Evolutionary conservation across 2,113 vertebrate genomes (phyloP).

Genomic region (Emydura subglobosa): DNA sequence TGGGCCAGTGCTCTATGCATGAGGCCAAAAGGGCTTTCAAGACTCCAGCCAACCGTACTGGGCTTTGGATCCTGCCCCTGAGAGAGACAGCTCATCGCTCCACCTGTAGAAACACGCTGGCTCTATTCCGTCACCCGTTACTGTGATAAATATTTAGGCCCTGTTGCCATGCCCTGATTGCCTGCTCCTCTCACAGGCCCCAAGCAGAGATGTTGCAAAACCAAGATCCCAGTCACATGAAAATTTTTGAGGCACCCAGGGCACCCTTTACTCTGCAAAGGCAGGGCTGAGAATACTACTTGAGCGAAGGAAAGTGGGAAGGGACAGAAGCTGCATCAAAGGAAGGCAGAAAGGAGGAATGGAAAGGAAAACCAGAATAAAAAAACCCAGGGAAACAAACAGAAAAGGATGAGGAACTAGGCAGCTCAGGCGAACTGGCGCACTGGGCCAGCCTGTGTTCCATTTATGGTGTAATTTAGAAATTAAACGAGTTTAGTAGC

Average conservation of each 20-base stretch:
- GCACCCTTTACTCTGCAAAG: not conserved
- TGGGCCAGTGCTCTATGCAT: not conserved
- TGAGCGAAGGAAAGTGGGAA: not conserved
- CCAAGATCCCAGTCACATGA: rapidly evolving
- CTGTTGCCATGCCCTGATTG: not conserved
- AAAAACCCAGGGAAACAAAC: not conserved
- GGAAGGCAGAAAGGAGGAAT: not conserved
- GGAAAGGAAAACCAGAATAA: not conserved
- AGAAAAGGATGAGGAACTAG: too few relatives aligned
- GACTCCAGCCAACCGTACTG: not conserved
- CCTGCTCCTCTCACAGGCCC: not conserved
- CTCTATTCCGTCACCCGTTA: not conserved
- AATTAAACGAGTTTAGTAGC: not conserved
- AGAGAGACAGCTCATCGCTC: not conserved
- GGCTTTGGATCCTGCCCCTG: not conserved
- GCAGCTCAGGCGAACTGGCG: too few relatives aligned
- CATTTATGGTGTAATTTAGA: not conserved
- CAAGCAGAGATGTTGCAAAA: not conserved
- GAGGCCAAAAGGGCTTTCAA: not conserved
- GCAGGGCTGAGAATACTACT: not conserved
- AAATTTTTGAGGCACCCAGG: not conserved
- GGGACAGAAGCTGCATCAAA: not conserved
- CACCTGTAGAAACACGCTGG: not conserved
- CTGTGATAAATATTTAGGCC: conserved; percentile 1
- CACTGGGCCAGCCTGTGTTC: not conserved